phyloP scores from a whole-genome alignment of 30 jellyfish, hydroid and myxozoan species.

The Cassiopea andromeda region DNA sequence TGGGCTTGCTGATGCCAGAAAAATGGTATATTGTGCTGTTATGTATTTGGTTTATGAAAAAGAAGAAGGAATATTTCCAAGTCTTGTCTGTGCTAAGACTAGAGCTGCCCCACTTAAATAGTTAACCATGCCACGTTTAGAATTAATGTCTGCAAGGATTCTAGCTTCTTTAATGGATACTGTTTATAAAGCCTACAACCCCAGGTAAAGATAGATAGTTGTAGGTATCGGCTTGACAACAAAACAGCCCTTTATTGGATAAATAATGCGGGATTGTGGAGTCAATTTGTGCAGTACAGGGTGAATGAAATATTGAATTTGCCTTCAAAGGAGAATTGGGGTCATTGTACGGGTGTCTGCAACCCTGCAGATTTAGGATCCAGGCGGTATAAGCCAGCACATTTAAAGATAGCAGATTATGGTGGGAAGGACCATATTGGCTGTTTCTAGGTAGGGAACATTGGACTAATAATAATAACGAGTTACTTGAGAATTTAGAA shows the following conservation, averaged over 20 bases:
- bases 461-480: neutral
- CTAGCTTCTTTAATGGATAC: conserved; percentile 14
- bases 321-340: too few species aligned
- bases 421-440: neutral
- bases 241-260: neutral
- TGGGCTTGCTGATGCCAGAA: conserved; percentile 22
- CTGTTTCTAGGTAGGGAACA: neutral
- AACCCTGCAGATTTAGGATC: too few species aligned
- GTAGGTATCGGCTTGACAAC: neutral
- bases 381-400: too few species aligned
- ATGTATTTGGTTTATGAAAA: conserved; percentile 11
- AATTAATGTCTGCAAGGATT: conserved; percentile 28
- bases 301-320: too few species aligned
- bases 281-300: too few species aligned
- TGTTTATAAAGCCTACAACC: neutral
- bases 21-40: conserved; percentile 10
- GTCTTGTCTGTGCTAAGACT: conserved; percentile 19
- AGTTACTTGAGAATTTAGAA: neutral
- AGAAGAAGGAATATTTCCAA: neutral
- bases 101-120: conserved; percentile 23
- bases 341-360: too few species aligned
- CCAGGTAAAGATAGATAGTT: neutral
- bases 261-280: too few species aligned
- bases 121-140: conserved; percentile 29
- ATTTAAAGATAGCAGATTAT: too few species aligned